Evolutionary conservation across 2,113 vertebrate genomes (phyloP), one percentile per base, ranked within the genome.

Genomic region (Barbus barbus): DNA sequence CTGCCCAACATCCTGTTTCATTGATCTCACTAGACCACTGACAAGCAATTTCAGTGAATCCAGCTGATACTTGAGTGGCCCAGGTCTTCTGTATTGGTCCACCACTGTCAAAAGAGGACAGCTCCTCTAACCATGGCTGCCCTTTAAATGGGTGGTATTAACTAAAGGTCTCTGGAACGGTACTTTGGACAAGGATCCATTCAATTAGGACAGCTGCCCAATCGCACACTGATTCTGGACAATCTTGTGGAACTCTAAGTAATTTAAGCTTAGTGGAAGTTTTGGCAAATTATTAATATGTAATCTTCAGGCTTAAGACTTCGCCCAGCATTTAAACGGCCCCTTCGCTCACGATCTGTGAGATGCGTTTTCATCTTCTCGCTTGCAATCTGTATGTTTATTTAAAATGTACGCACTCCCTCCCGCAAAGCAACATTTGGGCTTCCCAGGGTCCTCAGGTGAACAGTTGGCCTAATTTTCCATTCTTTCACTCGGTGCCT

Each of bases 401-500:
- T 71, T 69, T 16, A 36, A 24, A 46, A 58, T 87, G n/a, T n/a
- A n/a, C n/a, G n/a, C n/a, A 24, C n/a, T 9, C 22, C 0, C 65
- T 14, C 36, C 51, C 33, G 9, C 46, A 72, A 83, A 58, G 67
- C 61, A 58, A 61, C 67, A 84, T 78, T 86, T 88, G 80, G 86
- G 83, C 78, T 83, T 84, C 67, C 93, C 92, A 86, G 93, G 95
- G 94, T 96, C 94, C 95, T 97, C 96, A 97, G 96, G 96, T 97
- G 96, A 94, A 93, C 85, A 85, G 92, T 93, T 80, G 84, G 84
- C 60, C 82, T 81, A 44, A 84, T 86, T 84, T 84, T 85, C 85
- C 81, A 56, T 72, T 84, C 65, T 63, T 83, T 93, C 93, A 94
- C 95, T 94, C 95, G 94, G 95, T 95, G 95, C 96, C 76, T 65